Evolutionary conservation across 1,140 invertebrate genomes (phyloP).

Genomic region (Olivierus martensii): DNA sequence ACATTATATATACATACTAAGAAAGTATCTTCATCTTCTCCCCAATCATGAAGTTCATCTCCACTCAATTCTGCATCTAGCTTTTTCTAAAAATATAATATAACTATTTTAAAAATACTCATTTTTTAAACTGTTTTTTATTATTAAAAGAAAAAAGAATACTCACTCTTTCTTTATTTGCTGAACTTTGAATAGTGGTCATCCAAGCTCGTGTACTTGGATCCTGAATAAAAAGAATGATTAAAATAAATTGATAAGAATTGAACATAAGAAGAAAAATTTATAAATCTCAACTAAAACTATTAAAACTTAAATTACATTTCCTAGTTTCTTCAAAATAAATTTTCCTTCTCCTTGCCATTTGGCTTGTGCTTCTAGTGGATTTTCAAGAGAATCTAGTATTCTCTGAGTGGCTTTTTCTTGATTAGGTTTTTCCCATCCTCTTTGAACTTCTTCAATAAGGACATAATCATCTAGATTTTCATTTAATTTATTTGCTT

Average conservation of each 20-base stretch:
- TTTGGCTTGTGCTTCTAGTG: conserved; percentile 62
- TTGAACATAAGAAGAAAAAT: too few relatives aligned
- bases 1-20: conserved; percentile 89
- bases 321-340: conserved; percentile 69
- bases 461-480: conserved; percentile 67
- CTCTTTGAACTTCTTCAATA: conserved; percentile 69
- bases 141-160: not conserved
- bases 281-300: too few relatives aligned
- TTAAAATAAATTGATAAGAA: too few relatives aligned
- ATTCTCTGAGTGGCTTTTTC: conserved; percentile 61
- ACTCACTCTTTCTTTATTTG: conserved; percentile 16
- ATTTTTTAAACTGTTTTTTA: too few relatives aligned
- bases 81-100: too few relatives aligned
- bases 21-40: conserved; percentile 71
- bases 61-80: conserved; percentile 6
- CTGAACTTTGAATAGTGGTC: conserved; percentile 46
- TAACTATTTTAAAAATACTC: too few relatives aligned
- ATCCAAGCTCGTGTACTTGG: conserved; percentile 84
- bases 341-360: conserved; percentile 75
- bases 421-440: conserved; percentile 58
- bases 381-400: conserved; percentile 64
- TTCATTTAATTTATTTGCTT: conserved; percentile 21
- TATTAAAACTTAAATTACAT: conserved; percentile 31
- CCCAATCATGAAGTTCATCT: conserved; percentile 41
- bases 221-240: conserved; percentile 37